Evolutionary conservation across 1,140 invertebrate genomes (phyloP).

Genomic region (Drosophila chauvacae): DNA sequence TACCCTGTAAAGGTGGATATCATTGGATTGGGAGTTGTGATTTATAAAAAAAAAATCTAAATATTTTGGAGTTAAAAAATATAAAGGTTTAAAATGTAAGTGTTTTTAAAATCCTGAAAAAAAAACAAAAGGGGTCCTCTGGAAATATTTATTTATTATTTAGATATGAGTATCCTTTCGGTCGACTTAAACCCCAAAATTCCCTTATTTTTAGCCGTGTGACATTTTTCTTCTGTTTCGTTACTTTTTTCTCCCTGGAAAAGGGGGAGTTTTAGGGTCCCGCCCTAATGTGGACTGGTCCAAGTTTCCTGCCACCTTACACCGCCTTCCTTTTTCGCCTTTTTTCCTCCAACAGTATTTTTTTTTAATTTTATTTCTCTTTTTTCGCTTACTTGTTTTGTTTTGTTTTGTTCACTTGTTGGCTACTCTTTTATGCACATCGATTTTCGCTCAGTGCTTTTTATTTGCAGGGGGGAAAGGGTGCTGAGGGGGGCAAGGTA

Average conservation of each 20-base stretch:
- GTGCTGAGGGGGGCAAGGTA: constrained; percentile 18
- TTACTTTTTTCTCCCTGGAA: constrained; percentile 16
- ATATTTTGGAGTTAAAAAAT: background rate
- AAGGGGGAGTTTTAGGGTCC: constrained; percentile 29
- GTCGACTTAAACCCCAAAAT: background rate
- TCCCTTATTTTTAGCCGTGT: constrained; percentile 24
- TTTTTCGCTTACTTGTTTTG: constrained; percentile 38
- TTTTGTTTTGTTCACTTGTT: constrained; percentile 67
- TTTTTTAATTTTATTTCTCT: background rate
- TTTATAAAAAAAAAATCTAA: background rate
- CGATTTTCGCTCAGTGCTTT: constrained; percentile 82
- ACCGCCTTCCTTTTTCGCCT: background rate
- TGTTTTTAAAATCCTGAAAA: too few species aligned
- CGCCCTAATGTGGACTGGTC: constrained; percentile 57
- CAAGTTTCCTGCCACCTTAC: constrained; percentile 40
- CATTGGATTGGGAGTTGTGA: too few species aligned
- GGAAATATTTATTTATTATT: too few species aligned
- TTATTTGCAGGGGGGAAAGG: constrained; percentile 53
- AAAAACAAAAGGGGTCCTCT: too few species aligned
- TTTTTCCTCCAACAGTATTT: constrained; percentile 19
- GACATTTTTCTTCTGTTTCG: constrained; percentile 60
- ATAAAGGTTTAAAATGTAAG: too few species aligned
- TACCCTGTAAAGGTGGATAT: constrained; percentile 1
- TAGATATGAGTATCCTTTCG: background rate
- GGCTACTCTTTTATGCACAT: constrained; percentile 81